Conservation (phyloP, 2,113 vertebrate genomes). For the Zosterops hypoxanthus region DNA sequence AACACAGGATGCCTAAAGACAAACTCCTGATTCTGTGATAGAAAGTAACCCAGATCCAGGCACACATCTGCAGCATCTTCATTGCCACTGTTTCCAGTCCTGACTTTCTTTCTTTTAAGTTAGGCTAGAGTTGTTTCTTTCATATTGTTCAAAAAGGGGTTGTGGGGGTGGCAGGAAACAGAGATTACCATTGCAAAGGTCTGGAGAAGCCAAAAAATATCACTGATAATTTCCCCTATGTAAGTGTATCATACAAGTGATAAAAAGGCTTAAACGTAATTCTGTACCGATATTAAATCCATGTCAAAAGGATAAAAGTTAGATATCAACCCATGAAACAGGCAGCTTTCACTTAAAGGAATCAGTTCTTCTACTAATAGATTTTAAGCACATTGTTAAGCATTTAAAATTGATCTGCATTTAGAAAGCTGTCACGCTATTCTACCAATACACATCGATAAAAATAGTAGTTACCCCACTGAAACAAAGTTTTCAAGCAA, state of each 20-base stretch:
- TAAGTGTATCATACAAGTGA: neutral
- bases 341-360: neutral
- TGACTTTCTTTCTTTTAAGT: neutral
- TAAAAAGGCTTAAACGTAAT: neutral
- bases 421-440: neutral
- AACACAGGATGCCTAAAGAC: neutral
- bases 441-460: neutral
- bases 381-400: neutral
- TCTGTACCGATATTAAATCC: neutral
- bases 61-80: neutral
- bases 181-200: neutral
- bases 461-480: neutral
- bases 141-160: neutral
- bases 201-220: neutral
- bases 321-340: neutral
- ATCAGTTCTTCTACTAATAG: neutral
- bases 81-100: neutral
- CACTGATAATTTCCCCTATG: neutral
- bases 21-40: neutral
- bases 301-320: neutral
- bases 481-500: neutral
- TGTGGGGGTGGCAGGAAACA: fast-evolving
- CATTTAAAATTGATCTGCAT: neutral
- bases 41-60: neutral
- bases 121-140: neutral